Conservation (phyloP, 2,888 invertebrate species). For the Synergus japonicus region DNA sequence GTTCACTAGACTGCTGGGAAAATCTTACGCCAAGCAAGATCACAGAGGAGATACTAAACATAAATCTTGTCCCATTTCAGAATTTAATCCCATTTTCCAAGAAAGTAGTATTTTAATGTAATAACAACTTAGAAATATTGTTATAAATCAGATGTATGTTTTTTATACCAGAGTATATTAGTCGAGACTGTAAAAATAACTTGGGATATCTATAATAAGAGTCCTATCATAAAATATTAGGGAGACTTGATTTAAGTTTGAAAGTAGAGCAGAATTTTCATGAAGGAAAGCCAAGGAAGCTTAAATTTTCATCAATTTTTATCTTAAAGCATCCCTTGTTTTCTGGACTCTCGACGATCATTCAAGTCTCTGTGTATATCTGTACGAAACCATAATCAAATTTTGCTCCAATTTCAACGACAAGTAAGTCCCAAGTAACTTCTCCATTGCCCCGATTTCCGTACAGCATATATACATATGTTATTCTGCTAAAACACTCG, state of each 20-base stretch:
- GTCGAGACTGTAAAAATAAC: neutral
- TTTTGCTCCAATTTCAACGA: slow-evolving; percentile 62
- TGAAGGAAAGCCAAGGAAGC: neutral
- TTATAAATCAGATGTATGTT: too few species aligned
- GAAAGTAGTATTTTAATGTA: neutral
- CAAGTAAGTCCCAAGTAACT: neutral
- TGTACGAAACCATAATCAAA: slow-evolving; percentile 57
- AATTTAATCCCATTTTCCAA: slow-evolving; percentile 23
- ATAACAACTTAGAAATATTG: neutral
- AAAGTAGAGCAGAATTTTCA: neutral
- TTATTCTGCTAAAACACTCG: neutral
- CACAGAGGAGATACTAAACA: slow-evolving; percentile 7
- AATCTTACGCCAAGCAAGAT: slow-evolving; percentile 1
- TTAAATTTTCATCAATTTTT: slow-evolving; percentile 20
- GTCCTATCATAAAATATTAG: neutral
- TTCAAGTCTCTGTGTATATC: slow-evolving; percentile 14
- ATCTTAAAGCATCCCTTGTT: neutral
- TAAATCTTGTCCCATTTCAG: slow-evolving; percentile 11
- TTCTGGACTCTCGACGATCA: neutral
- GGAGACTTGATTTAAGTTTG: neutral
- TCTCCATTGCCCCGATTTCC: neutral
- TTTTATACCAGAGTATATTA: neutral
- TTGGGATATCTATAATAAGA: neutral
- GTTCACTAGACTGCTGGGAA: neutral
- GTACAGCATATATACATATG: neutral